phyloP scores from a whole-genome alignment of 2,888 invertebrate genomes.

The Zeuzera pyrina region DNA sequence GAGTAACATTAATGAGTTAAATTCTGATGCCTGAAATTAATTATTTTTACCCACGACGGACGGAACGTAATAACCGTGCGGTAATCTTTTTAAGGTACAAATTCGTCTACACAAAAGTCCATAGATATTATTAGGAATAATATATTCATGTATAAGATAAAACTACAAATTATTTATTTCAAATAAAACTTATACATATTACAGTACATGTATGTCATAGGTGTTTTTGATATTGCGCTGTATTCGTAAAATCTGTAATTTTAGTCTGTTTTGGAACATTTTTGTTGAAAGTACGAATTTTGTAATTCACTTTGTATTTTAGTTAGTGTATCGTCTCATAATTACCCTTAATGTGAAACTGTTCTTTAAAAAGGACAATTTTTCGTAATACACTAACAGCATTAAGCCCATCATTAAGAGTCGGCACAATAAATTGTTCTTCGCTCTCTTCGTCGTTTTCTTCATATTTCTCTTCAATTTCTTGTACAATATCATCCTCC shows the following conservation, averaged over 20 bases:
- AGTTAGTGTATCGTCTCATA: neutral
- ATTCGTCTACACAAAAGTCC: neutral
- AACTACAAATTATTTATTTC: neutral
- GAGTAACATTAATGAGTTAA: no score
- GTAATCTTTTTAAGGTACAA: neutral
- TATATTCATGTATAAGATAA: neutral
- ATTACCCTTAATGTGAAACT: neutral
- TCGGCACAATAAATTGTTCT: conserved; percentile 16
- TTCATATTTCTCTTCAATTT: conserved; percentile 6
- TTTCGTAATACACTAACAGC: conserved; percentile 17
- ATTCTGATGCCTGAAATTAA: no score
- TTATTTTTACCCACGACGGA: no score
- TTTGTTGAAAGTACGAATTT: neutral
- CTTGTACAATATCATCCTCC: conserved; percentile 4
- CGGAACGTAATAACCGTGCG: no score
- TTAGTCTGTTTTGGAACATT: conserved; percentile 1
- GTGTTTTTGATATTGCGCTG: neutral
- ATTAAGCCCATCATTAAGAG: conserved; percentile 15
- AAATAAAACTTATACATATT: neutral
- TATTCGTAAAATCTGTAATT: conserved; percentile 1
- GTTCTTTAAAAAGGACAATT: conserved; percentile 12
- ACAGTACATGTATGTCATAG: no score
- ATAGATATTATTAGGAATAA: neutral
- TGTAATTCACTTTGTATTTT: conserved; percentile 1
- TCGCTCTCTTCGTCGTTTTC: conserved; percentile 5